Evolutionary conservation across 2,888 invertebrate species (phyloP), one percentile per base, ranked within the genome.

Genomic region (Mimumesa dahlbomi): DNA sequence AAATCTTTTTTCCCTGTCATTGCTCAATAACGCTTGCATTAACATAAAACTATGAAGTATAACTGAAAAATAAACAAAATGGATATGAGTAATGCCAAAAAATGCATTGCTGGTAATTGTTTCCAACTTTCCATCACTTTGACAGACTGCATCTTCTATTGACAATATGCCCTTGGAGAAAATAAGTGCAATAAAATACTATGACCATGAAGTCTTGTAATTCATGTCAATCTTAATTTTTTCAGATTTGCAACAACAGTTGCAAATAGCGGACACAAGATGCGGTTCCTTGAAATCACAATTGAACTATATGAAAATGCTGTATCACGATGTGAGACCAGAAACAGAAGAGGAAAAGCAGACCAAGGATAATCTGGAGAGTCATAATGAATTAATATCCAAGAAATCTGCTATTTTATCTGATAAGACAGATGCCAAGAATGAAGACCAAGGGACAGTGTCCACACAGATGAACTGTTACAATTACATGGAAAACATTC

Each of bases 261-360:
- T 91, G 14, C 85, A 89, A 63, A 84, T 86, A 59, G 90, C 91
- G 0, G 90, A 90, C 70, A 84, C 82, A 22, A 84, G 88, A 75
- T 91, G 90, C 56, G 88, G 89, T 53, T 87, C 83, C 0, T 75
- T 91, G 34, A 90, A 89, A 71, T 86, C 86, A 36, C 90, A 90
- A 75, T 82, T 91, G 53, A 88, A 90, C 73, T 89, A 88, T 50
- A 88, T 90, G 89, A 90, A 90, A 74, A 85, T 86, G 73, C 72
- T 90, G 19, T 91, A 89, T 67, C 81, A 83, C 25, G 80, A 80
- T 57, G 75, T 67, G 2, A 73, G 72, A 19, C 61, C 76, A 0
- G 86, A 82, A 49, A 70, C 64, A 2, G 83, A 78, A 38, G 57
- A 52, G 16, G 22, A 9, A 1, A 45, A 67, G 52, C 57, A 25